Conservation (phyloP, 2,888 invertebrate species). For the Masnerella sp. region DNA sequence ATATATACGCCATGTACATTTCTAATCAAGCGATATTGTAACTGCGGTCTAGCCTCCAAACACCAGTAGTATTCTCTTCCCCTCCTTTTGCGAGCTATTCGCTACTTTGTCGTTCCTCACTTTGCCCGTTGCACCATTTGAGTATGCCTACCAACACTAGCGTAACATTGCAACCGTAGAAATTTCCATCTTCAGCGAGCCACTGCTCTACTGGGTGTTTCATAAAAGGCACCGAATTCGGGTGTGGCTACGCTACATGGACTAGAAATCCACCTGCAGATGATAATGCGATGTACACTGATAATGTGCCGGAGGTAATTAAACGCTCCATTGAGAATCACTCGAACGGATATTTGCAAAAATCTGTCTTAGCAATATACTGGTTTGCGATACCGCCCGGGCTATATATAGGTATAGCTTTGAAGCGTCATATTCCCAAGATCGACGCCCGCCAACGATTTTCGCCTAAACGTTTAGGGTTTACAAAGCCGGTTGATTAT, state of each 20-base stretch:
- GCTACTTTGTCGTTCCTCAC: slow-evolving; percentile 62
- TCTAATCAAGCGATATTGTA: slow-evolving; percentile 79
- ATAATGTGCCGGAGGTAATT: slow-evolving; percentile 52
- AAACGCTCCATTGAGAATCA: slow-evolving; percentile 49
- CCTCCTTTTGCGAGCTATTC: slow-evolving; percentile 63
- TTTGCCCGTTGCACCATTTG: slow-evolving; percentile 62
- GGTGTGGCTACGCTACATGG: slow-evolving; percentile 53
- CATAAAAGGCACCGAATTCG: slow-evolving; percentile 54
- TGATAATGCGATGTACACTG: slow-evolving; percentile 52
- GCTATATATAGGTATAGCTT: too few relatives aligned
- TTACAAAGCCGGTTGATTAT: too few relatives aligned
- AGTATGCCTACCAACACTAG: slow-evolving; percentile 68
- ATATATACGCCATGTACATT: slow-evolving; percentile 77
- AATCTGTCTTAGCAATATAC: slow-evolving; percentile 2
- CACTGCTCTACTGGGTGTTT: slow-evolving; percentile 51
- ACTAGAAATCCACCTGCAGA: slow-evolving; percentile 53
- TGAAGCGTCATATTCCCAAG: too few relatives aligned
- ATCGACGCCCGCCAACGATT: too few relatives aligned
- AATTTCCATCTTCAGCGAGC: slow-evolving; percentile 60
- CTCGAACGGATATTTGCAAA: slow-evolving; percentile 32
- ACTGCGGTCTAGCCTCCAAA: slow-evolving; percentile 78
- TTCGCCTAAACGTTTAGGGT: too few relatives aligned
- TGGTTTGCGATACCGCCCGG: too few relatives aligned
- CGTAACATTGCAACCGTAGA: slow-evolving; percentile 70
- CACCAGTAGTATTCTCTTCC: slow-evolving; percentile 72